phyloP scores from a whole-genome alignment of 2,113 vertebrate genomes.

The Callospermophilus lateralis region DNA sequence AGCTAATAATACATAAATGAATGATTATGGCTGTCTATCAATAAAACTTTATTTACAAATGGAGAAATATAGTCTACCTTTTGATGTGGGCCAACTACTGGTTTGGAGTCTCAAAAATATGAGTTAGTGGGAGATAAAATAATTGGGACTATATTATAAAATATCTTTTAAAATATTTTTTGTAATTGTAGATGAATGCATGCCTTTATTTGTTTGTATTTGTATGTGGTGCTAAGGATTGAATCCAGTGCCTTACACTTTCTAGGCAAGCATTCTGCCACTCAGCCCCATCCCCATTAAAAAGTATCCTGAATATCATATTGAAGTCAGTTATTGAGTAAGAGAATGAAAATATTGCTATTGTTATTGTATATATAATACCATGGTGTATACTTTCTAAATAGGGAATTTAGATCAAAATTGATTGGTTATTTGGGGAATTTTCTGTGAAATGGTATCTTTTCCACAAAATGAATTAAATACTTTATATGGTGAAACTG shows the following conservation, averaged over 20 bases:
- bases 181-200: no score
- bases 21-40: not conserved
- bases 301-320: not conserved
- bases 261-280: no score
- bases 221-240: no score
- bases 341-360: not conserved
- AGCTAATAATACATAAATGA: not conserved
- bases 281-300: not conserved
- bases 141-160: not conserved
- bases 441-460: not conserved
- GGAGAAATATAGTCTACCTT: not conserved
- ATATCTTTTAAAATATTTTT: not conserved
- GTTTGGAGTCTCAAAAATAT: not conserved
- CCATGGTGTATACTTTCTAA: not conserved
- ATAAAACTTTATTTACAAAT: slow-evolving; percentile 25
- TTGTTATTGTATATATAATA: not conserved
- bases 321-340: not conserved
- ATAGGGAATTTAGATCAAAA: not conserved
- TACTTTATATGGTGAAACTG: not conserved
- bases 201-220: no score
- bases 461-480: not conserved
- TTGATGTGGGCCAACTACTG: not conserved
- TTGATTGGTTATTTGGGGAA: not conserved
- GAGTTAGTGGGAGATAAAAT: not conserved
- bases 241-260: no score